Evolutionary conservation across 2,113 vertebrate genomes (phyloP).

Genomic region (Tragelaphus strepsiceros): DNA sequence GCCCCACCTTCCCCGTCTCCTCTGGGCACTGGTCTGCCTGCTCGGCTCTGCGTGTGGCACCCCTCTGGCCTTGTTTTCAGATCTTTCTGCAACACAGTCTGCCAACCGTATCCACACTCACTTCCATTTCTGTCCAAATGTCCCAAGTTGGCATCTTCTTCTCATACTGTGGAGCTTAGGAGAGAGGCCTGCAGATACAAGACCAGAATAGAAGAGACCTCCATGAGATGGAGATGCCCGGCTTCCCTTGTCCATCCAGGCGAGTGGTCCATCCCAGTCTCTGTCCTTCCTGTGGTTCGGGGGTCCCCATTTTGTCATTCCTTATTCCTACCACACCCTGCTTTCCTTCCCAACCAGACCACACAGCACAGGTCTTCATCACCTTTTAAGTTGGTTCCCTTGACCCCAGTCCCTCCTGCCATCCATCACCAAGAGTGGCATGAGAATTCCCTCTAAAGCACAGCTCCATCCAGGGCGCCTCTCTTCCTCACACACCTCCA

Average conservation of each 20-base stretch:
- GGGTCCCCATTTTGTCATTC: neutral
- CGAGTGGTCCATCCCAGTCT: neutral
- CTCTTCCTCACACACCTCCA: rapidly evolving
- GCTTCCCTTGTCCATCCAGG: neutral
- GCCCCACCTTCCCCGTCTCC: neutral
- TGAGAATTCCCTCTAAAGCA: neutral
- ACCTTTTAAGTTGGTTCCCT: neutral
- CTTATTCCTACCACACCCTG: neutral
- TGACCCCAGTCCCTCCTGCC: neutral
- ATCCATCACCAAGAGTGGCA: neutral
- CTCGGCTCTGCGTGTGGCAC: neutral
- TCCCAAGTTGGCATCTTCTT: neutral
- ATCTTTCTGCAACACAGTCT: neutral
- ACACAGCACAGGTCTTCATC: neutral
- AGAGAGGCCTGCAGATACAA: neutral
- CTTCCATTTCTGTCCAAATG: neutral
- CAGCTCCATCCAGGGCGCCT: neutral
- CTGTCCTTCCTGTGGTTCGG: rapidly evolving
- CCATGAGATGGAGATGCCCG: neutral
- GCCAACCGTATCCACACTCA: rapidly evolving
- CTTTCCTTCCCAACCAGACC: neutral
- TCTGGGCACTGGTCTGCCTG: neutral
- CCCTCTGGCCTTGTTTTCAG: neutral
- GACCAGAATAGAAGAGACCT: neutral
- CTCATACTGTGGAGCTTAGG: neutral